Conservation (phyloP, 1,140 invertebrate species). For the Plodia interpunctella region DNA sequence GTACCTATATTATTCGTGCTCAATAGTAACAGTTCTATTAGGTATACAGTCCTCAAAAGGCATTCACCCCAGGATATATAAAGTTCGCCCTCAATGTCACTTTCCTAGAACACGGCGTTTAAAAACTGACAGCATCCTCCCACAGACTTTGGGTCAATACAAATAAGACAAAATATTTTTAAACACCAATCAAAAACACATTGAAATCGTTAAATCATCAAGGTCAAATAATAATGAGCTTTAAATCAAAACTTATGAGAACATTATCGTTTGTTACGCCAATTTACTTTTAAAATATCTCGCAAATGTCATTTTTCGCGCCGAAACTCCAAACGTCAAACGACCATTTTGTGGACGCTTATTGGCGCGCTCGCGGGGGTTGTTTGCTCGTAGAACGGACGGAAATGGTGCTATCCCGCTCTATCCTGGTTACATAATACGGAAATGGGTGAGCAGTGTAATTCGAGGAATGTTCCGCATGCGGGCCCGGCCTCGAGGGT, state of each 20-base stretch:
- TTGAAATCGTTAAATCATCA: not conserved
- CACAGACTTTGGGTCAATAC: too few species aligned
- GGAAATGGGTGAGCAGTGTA: slow-evolving; percentile 67
- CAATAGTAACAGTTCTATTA: slow-evolving; percentile 1
- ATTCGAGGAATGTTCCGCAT: slow-evolving; percentile 58
- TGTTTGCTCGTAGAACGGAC: slow-evolving; percentile 33
- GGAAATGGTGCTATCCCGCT: slow-evolving; percentile 45
- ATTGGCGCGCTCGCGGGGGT: slow-evolving; percentile 57
- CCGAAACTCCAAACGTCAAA: slow-evolving; percentile 68
- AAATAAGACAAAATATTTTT: not conserved
- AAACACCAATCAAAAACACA: not conserved
- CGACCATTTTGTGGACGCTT: slow-evolving; percentile 49
- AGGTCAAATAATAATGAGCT: slow-evolving; percentile 14
- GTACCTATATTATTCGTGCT: slow-evolving; percentile 16
- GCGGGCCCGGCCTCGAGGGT: slow-evolving; percentile 52
- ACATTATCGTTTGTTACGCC: slow-evolving; percentile 46
- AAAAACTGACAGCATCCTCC: too few species aligned
- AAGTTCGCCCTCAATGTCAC: not conserved
- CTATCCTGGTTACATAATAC: slow-evolving; percentile 61
- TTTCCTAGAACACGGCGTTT: too few species aligned
- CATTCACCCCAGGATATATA: slow-evolving; percentile 18
- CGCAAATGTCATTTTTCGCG: slow-evolving; percentile 68
- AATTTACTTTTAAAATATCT: slow-evolving; percentile 46
- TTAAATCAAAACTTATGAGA: slow-evolving; percentile 51
- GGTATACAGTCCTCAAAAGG: slow-evolving; percentile 15